These are phyloP conservation scores for Sycobia sp. DNA, from an alignment of 1,140 invertebrate species.

Conservation along the genomic window DNA sequence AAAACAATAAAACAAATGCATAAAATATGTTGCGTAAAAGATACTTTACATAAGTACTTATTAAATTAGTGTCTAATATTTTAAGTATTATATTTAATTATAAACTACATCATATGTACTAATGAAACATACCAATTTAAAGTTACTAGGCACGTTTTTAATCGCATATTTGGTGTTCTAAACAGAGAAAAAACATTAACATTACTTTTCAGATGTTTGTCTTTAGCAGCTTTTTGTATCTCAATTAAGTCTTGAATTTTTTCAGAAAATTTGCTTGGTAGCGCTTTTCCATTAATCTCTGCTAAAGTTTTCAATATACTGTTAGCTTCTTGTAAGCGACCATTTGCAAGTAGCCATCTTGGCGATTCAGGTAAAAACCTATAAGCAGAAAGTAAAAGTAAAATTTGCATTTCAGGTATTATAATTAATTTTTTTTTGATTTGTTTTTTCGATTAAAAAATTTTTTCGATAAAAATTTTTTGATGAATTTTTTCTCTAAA, in stretches of 20 bases:
- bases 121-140: conserved; percentile 63
- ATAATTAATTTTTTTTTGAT: too few relatives aligned
- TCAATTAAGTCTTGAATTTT: conserved; percentile 72
- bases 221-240: background rate
- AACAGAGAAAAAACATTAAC: conserved; percentile 53
- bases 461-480: too few relatives aligned
- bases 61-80: too few relatives aligned
- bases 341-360: conserved; percentile 81
- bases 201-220: background rate
- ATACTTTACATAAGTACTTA: too few relatives aligned
- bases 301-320: conserved; percentile 78
- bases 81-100: background rate
- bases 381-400: conserved; percentile 13
- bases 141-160: conserved; percentile 69
- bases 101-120: background rate
- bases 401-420: too few relatives aligned
- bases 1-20: too few relatives aligned
- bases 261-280: conserved; percentile 74
- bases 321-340: conserved; percentile 78
- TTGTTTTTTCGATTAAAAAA: too few relatives aligned
- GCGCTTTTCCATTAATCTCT: conserved; percentile 74
- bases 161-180: conserved; percentile 83
- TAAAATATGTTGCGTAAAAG: too few relatives aligned
- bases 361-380: conserved; percentile 85
- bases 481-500: too few relatives aligned